Percentiles rank a stretch among this genome's conserved stretches.
Conservation (phyloP, 2,797 vertebrate species). For the Lophius americanus region DNA sequence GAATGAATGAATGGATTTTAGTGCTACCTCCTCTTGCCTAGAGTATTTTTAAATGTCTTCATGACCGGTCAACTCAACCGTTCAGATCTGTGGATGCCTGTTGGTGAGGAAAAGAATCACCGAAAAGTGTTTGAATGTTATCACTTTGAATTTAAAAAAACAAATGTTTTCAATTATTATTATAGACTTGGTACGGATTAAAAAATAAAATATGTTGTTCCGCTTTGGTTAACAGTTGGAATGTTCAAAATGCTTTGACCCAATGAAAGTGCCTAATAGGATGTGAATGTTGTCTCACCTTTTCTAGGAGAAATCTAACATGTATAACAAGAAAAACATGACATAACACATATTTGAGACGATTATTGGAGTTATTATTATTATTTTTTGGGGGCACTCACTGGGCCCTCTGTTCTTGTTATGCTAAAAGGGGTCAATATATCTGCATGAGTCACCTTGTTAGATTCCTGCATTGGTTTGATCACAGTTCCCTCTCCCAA, state of each 20-base stretch:
- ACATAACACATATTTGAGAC: not conserved
- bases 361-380: not conserved
- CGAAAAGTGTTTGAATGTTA: constrained; percentile 3
- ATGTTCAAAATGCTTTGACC: not conserved
- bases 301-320: not conserved
- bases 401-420: constrained; percentile 53
- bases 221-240: not conserved
- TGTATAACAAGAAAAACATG: not conserved
- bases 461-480: constrained; percentile 19
- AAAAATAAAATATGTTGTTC: not conserved
- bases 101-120: not conserved
- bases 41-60: constrained; percentile 12
- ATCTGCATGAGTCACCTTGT: constrained; percentile 44
- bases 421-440: constrained; percentile 63
- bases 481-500: constrained; percentile 1
- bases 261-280: not conserved
- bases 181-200: too few relatives aligned
- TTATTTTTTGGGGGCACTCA: too few relatives aligned
- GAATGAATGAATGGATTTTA: not conserved
- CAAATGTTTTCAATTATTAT: too few relatives aligned
- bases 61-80: not conserved
- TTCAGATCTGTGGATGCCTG: not conserved
- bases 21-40: not conserved
- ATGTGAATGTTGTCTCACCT: not conserved
- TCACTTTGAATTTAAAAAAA: not conserved